A percentile compares a stretch with the other conserved stretches of the same genome.
These are phyloP conservation scores for Plebejus melissa DNA, from an alignment of 2,888 invertebrate species.

Conservation along the genomic window DNA sequence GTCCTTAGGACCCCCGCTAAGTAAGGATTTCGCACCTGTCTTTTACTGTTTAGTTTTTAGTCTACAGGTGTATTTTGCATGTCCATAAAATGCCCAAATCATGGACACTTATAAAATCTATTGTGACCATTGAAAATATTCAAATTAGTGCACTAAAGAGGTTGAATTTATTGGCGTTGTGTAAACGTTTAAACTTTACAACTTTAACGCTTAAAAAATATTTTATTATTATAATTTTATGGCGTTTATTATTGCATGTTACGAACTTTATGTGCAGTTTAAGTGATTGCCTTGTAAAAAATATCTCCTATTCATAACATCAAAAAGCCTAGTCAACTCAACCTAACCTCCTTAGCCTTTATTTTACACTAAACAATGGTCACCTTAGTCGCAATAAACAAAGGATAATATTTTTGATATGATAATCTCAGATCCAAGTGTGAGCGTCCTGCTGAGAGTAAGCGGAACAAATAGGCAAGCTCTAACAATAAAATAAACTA, in stretches of 20 bases:
- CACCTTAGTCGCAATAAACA: constrained; percentile 38
- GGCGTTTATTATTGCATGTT: neutral
- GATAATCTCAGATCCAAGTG: constrained; percentile 73
- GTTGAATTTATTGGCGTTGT: neutral
- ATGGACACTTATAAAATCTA: neutral
- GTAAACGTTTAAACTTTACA: constrained; percentile 8
- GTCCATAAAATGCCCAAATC: constrained; percentile 38
- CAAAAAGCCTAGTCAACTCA: neutral
- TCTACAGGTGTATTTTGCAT: constrained; percentile 64
- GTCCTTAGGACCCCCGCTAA: constrained; percentile 65
- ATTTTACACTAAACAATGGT: constrained; percentile 37
- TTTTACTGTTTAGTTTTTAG: constrained; percentile 54
- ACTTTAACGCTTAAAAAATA: neutral
- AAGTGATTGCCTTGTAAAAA: neutral
- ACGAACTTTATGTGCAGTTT: neutral
- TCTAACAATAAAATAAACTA: constrained; percentile 31
- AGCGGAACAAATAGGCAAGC: constrained; percentile 69
- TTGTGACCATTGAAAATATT: neutral
- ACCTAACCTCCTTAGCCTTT: neutral
- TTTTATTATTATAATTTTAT: neutral
- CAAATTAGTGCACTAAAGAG: constrained; percentile 2
- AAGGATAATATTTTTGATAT: constrained; percentile 49
- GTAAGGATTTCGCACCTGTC: constrained; percentile 63
- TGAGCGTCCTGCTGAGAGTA: constrained; percentile 67
- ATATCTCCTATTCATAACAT: neutral